Evolutionary conservation across 1,140 invertebrate genomes (phyloP), one percentile per base, ranked within the genome.

Genomic region (Sycobia sp.): DNA sequence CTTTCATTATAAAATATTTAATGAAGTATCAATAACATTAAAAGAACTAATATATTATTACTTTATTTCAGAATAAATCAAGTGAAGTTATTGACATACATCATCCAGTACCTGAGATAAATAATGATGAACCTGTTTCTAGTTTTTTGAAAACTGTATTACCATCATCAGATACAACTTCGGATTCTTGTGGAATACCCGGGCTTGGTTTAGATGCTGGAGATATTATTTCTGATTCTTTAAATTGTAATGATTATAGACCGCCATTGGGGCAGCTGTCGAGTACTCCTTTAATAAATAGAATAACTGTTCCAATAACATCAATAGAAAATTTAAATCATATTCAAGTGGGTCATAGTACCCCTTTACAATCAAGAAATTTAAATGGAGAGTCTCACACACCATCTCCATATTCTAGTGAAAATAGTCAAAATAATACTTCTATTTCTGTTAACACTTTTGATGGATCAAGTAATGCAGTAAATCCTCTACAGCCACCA

Each of bases 21-120:
- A 32, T 34, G 25, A 25, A 46, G 46, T 32, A 9, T 50, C 3
- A 50, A 32, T 39, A 34, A 59, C 13, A 54, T 25, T 53, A n/a
- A 18, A 43, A 64, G 43, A 32, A 32, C 29, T 32, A 25, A 38
- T 38, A 56, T 43, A 46, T 34, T 20, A 29, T 14, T 36, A 14
- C 53, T 56, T 23, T 41, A 82, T 62, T 62, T 14, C 44, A 83
- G 81, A 78, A 79, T 66, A 84, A 83, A 69, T 81, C 80, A 46
- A 85, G 86, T 59, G 84, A 86, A 71, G 84, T 85, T 9, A 86
- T 86, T 62, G 77, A 73, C 18, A 75, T 78, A 7, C 62, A 73
- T 59, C 70, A 69, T 5, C 67, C 68, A 18, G 11, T 29, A 50
- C 25, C 16, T 0, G 76, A 78, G 46, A 64, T 67, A 23, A 76